Evolutionary conservation across 35 echinoderm and acorn worm genomes (phyloP).

Genomic region (Holothuria glaberrima): DNA sequence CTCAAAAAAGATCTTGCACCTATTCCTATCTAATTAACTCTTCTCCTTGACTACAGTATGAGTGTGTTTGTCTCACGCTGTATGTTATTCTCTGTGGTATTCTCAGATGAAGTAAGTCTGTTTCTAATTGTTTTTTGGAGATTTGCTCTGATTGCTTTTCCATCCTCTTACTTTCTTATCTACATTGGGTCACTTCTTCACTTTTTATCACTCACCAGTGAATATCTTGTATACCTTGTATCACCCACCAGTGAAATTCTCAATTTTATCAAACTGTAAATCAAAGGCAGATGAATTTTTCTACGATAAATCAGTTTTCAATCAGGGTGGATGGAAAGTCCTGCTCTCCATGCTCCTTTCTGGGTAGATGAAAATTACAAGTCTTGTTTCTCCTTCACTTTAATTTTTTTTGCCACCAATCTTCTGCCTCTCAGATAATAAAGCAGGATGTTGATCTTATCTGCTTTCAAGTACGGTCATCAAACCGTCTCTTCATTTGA

Average conservation of each 20-base stretch:
- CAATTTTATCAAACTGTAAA: constrained; percentile 1
- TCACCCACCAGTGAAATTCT: neutral
- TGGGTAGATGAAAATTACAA: constrained; percentile 21
- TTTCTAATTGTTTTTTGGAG: no score
- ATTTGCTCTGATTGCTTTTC: no score
- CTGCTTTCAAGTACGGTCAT: constrained; percentile 17
- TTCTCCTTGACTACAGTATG: no score
- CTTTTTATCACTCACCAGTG: neutral
- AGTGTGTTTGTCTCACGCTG: no score
- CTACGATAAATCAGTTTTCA: constrained; percentile 33
- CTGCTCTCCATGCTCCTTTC: neutral
- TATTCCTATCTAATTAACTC: no score
- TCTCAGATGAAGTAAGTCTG: no score
- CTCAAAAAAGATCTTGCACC: no score
- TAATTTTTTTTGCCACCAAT: constrained; percentile 22
- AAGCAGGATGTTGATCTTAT: constrained; percentile 42
- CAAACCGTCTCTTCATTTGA: constrained; percentile 9
- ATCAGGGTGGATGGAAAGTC: constrained; percentile 20
- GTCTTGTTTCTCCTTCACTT: constrained; percentile 6
- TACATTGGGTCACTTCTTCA: no score
- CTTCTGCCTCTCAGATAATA: constrained; percentile 33
- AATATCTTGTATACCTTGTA: neutral
- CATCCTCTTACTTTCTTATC: no score
- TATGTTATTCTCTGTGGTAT: no score
- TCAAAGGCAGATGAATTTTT: neutral